Evolutionary conservation across 2,797 vertebrate genomes (phyloP), one percentile per base, ranked within the genome.

Genomic region (Micrastur ruficollis): DNA sequence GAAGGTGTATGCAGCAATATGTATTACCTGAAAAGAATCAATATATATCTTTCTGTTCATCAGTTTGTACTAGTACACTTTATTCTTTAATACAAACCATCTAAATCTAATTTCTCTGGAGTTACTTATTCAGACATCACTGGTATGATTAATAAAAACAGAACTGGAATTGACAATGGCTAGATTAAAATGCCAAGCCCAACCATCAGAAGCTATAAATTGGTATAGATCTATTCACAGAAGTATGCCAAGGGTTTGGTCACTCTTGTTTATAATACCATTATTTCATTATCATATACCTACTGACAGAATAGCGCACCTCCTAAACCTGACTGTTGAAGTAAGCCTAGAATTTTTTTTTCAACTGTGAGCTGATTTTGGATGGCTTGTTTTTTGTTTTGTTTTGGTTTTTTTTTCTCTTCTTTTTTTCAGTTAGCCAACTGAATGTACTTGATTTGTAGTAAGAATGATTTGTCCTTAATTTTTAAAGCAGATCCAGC

Each of bases 1-100:
- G 96, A 95, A 97, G 94, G 96, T 15, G 9, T 87, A 94, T 93
- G 56, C 94, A 97, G 96, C 90, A 93, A 84, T 71, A 90, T 31
- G 5, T 81, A 93, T 87, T 84, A 83, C 68, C 84, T 81, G 44
- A 74, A 94, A 97, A 74, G 92, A 92, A 88, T 83, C 61, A 79
- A 55, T 62, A 89, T 67, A 68, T 70, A 61, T 65, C 55, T 86
- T 96, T 78, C 94, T 84, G 40, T 82, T 81, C 9, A 3, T 86
- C 71, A 73, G 55, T 81, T 95, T 83, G 55, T 83, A 84, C 88
- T 59, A 80, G 66, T 56, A 86, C 49, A 11, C 34, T 72, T 70
- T 91, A 80, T 93, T 97, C 91, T 93, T 96, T 95, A 94, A 94
- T 94, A 89, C 5, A 3, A 93, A 66, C 53, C 46, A 89, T 95